These are phyloP conservation scores for Microtus ochrogaster DNA, from an alignment of 2,113 vertebrate species.

Conservation along the genomic window DNA sequence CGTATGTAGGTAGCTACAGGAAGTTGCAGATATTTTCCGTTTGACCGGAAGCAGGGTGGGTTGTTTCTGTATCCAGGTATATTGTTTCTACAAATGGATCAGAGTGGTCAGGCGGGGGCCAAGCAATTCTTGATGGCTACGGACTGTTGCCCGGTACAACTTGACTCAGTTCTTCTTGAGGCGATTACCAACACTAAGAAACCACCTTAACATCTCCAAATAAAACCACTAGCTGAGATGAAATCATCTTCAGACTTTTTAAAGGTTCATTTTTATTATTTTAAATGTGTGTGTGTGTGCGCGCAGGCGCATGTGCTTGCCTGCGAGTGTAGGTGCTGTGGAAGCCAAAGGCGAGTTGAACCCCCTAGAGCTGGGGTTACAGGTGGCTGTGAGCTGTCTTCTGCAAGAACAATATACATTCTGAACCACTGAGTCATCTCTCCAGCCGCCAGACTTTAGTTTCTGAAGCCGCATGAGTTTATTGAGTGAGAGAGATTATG, in stretches of 20 bases:
- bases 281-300: neutral
- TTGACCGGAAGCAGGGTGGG: neutral
- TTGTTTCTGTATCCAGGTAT: neutral
- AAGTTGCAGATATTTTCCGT: neutral
- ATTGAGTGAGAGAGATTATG: neutral
- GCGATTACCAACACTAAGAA: neutral
- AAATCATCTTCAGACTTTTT: neutral
- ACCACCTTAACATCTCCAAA: neutral
- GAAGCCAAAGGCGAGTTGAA: neutral
- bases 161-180: neutral
- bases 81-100: neutral
- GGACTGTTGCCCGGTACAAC: neutral
- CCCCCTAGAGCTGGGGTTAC: neutral
- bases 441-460: neutral
- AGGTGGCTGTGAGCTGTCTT: neutral
- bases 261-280: neutral
- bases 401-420: no score
- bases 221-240: neutral
- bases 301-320: rapidly evolving
- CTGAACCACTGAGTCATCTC: neutral
- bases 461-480: neutral
- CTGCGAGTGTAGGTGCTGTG: neutral
- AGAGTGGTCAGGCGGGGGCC: neutral
- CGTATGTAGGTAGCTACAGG: neutral
- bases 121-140: neutral